Evolutionary conservation across 2,113 vertebrate genomes (phyloP).

Genomic region (Chrysemys picta): DNA sequence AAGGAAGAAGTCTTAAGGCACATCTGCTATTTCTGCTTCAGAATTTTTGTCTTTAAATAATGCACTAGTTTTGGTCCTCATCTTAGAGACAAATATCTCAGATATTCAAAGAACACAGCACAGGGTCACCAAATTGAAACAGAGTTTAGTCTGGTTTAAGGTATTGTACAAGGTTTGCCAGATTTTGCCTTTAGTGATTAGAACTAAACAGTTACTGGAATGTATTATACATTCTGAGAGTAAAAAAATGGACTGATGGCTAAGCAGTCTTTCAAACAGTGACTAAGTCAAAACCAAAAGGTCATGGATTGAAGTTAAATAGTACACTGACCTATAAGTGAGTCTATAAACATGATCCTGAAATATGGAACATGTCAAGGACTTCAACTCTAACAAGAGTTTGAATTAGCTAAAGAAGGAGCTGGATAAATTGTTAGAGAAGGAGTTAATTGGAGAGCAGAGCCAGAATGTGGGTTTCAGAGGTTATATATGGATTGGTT

Average conservation of each 20-base stretch:
- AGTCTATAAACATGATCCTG: background rate
- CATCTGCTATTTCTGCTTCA: background rate
- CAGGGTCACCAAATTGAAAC: background rate
- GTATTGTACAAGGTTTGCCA: background rate
- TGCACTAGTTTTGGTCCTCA: background rate
- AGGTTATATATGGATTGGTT: conserved; percentile 39
- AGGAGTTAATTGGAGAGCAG: conserved; percentile 34
- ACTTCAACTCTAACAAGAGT: conserved; percentile 22
- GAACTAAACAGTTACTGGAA: background rate
- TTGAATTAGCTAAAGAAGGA: conserved; percentile 29
- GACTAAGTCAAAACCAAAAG: background rate
- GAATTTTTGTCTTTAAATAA: background rate
- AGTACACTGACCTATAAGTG: conserved; percentile 18
- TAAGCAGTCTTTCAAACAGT: background rate
- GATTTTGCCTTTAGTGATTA: background rate
- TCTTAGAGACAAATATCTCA: background rate
- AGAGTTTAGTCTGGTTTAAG: accelerated
- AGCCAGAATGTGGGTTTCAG: background rate
- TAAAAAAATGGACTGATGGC: background rate
- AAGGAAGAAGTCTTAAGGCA: background rate
- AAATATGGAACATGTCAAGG: background rate
- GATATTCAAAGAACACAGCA: background rate
- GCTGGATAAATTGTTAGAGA: background rate
- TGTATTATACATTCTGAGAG: conserved; percentile 9
- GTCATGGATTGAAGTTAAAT: conserved; percentile 1